A percentile compares a stretch with the other conserved stretches of the same genome.
Evolutionary conservation across 1,140 invertebrate genomes (phyloP).

Genomic region (Aphis craccivora): DNA sequence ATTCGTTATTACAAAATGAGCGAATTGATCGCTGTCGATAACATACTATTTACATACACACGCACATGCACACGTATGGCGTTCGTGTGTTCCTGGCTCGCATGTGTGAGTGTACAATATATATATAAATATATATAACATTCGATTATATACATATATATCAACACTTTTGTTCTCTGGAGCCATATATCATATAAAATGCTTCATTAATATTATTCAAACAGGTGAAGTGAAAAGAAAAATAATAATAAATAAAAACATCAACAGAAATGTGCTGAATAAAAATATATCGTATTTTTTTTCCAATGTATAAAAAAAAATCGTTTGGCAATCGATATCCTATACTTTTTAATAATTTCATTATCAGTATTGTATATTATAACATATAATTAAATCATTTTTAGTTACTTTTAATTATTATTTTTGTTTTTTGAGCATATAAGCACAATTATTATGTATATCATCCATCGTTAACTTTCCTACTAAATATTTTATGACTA

Average conservation of each 20-base stretch:
- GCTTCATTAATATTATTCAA: not conserved
- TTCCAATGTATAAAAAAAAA: constrained; percentile 36
- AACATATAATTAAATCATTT: not conserved
- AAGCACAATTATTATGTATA: constrained; percentile 43
- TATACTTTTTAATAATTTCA: constrained; percentile 25
- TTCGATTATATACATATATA: constrained; percentile 11
- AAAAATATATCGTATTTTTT: constrained; percentile 36
- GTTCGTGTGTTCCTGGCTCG: not conserved
- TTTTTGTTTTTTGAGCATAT: constrained; percentile 43
- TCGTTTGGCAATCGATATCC: constrained; percentile 43
- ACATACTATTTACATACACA: constrained; percentile 4
- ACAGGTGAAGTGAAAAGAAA: constrained; percentile 3
- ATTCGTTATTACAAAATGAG: not conserved
- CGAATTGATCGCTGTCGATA: constrained; percentile 34
- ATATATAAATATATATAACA: not conserved
- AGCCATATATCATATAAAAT: constrained; percentile 39
- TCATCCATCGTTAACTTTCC: not conserved
- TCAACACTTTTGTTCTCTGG: constrained; percentile 29
- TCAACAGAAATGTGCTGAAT: not conserved
- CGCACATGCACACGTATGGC: not conserved
- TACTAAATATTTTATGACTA: constrained; percentile 3
- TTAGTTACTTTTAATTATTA: not conserved
- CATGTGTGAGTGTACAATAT: not conserved
- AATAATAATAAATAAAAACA: constrained; percentile 12
- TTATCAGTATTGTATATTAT: not conserved